Percentiles rank a stretch among this genome's conserved stretches.
phyloP scores from a whole-genome alignment of 2,888 invertebrate genomes.

The Salticus scenicus region DNA sequence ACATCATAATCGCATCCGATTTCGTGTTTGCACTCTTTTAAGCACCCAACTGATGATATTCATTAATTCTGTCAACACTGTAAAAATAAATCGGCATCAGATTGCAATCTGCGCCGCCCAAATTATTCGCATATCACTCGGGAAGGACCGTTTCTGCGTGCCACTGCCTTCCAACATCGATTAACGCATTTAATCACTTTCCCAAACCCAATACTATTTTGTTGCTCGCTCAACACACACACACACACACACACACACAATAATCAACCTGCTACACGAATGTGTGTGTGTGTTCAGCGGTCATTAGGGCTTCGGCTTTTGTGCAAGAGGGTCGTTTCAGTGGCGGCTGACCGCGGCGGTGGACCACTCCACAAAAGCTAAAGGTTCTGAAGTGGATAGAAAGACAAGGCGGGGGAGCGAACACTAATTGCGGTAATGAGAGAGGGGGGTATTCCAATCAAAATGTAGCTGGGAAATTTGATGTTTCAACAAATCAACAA shows the following conservation, averaged over 20 bases:
- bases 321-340: conserved; percentile 21
- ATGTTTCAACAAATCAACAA: too few species aligned
- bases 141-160: not conserved
- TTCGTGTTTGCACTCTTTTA: too few species aligned
- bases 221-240: not conserved
- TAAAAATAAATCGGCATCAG: not conserved
- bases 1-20: too few species aligned
- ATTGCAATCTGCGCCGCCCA: not conserved
- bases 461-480: too few species aligned
- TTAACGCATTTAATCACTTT: conserved; percentile 14
- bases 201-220: conserved; percentile 17
- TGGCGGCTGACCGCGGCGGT: conserved; percentile 55
- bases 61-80: too few species aligned
- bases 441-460: not conserved
- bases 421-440: not conserved
- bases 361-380: conserved; percentile 18
- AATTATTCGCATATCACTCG: conserved; percentile 7
- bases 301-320: conserved; percentile 28
- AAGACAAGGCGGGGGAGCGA: not conserved
- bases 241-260: conserved; percentile 16
- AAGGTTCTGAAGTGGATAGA: not conserved
- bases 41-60: too few species aligned
- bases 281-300: conserved; percentile 28
- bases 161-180: not conserved
- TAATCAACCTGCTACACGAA: conserved; percentile 15